Evolutionary conservation across 2,888 invertebrate species (phyloP), one percentile per base, ranked within the genome.

Genomic region (Cheilosia soror): DNA sequence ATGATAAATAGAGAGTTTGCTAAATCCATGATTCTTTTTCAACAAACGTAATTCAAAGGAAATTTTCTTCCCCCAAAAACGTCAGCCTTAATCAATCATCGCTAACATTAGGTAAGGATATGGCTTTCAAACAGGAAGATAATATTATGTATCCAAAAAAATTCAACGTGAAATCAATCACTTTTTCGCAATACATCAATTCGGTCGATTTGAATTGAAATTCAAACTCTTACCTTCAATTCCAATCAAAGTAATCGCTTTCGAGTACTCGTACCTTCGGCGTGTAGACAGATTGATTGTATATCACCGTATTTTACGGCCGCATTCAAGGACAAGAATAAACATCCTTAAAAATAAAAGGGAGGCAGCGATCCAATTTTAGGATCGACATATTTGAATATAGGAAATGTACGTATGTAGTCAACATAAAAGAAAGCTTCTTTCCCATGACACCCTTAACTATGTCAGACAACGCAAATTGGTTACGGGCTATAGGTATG

Each of bases 61-160:
- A 31, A 47, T 15, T 44, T 47, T 3, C 20, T 47, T 2, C 9
- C 47, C 20, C 47, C 20, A 20, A 47, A 47, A 47, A 15, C 53
- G 40, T 53, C 40, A 5, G 27, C 31, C 62, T 20, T 47, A 72
- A 62, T 72, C 62, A 72, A 72, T 72, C 72, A 72, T 53, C 20
- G 42, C 20, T n/a, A 62, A 40, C 60, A 42, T 25, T 13, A 51
- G 13, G 37, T 29, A 6, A 6, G 33, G 31, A 20, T 62, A 47
- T 33, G 33, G 20, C 25, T 15, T 11, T 31, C 31, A n/a, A 62
- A 47, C 13, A 33, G 44, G 62, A 29, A 62, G 49, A 65, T 29
- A 51, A 37, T 37, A 37, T 37, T 49, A 51, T 20, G 13, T 31
- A 31, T 29, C 2, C 2, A 15, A 40, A 53, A 53, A 27, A 40